Percentiles rank a stretch among this genome's conserved stretches.
Evolutionary conservation across 2,113 vertebrate species (phyloP).

Genomic region (Anolis sagrei): DNA sequence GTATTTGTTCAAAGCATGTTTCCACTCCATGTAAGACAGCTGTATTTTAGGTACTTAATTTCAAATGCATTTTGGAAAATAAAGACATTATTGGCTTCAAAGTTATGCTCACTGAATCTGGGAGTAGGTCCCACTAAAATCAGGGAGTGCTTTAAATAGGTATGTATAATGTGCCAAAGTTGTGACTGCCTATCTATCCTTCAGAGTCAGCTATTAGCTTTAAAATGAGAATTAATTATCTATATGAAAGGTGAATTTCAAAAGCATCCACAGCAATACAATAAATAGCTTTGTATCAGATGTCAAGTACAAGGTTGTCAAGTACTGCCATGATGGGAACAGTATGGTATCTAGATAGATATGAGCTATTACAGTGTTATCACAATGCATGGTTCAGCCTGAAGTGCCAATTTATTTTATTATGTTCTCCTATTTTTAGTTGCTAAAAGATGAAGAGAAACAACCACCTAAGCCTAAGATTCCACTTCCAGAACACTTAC

Average conservation of each 20-base stretch:
- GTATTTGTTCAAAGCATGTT: no score
- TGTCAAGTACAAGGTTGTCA: conserved; percentile 22
- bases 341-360: neutral
- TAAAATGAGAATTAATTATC: conserved; percentile 33
- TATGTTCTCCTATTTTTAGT: conserved; percentile 67
- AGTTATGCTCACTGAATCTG: neutral
- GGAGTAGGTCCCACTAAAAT: neutral
- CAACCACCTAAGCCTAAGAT: conserved; percentile 61
- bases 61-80: neutral
- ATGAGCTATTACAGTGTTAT: conserved; percentile 21
- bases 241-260: conserved; percentile 20
- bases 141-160: neutral
- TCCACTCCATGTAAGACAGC: neutral
- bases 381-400: conserved; percentile 8
- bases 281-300: conserved; percentile 14
- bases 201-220: conserved; percentile 22
- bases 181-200: neutral
- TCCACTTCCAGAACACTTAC: conserved; percentile 73
- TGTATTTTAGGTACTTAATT: neutral
- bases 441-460: conserved; percentile 61
- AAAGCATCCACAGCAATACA: conserved; percentile 33
- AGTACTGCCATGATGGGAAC: conserved; percentile 4
- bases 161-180: neutral
- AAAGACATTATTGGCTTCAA: neutral
- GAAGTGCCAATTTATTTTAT: conserved; percentile 16